Base-by-base conservation (phyloP, 1,140 invertebrate genomes). In the Nebria ingens region DNA sequence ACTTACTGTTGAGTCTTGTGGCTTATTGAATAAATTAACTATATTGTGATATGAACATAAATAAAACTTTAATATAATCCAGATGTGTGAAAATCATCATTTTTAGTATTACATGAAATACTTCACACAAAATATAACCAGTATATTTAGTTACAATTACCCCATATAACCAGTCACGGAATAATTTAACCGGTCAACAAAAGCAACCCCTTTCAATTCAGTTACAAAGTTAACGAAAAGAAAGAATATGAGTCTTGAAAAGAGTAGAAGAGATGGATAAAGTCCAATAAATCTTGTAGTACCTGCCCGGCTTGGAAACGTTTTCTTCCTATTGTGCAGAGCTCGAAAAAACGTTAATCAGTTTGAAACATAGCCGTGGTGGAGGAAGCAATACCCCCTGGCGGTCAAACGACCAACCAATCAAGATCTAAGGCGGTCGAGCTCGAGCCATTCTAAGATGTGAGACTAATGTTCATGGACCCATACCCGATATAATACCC, bases 381-480 rank as follows among this genome's bases (percentile, higher is more conserved):
- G 40, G 25, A 29, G 13, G 25, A 6, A 29, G 25, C n/a, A n/a
- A n/a, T n/a, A 45, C 6, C 40, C 40, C 40, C 40, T 45, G 17
- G 40, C 40, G 17, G 17, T 9, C 9, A 45, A 45, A 49, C n/a
- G 52, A 40, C 40, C 56, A 40, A 56, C 62, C 62, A 62, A 62
- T 60, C 61, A 58, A 56, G 40, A 45, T 45, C 25, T 29, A 29
- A 29, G 25, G 25, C 25, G 25, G 25, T 13, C 29, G n/a, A n/a
- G n/a, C n/a, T n/a, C n/a, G 49, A 54, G 54, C 51, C 56, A 61
- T 64, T 62, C 59, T 60, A 59, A 56, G 52, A 51, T 57, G 22
- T 42, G 61, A 64, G 58, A 64, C 59, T 59, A 60, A 62, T 61
- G 62, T 53, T 51, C 53, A 54, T 49, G 53, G 57, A 12, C 52